A percentile compares a stretch with the other conserved stretches of the same genome.
Evolutionary conservation across 2,113 vertebrate genomes (phyloP).

Genomic region (Brienomyrus brachyistius): DNA sequence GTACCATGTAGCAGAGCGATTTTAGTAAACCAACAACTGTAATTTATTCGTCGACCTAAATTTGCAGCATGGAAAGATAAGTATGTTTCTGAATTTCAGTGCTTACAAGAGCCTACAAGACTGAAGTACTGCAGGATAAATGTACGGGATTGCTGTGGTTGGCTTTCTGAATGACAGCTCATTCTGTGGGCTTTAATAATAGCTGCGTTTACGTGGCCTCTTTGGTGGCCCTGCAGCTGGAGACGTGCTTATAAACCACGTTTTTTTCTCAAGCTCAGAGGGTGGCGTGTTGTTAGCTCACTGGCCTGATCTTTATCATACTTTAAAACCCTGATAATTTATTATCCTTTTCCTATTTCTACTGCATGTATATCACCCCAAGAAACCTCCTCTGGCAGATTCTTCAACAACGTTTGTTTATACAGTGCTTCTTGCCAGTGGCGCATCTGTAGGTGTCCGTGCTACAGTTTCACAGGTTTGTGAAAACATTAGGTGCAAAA

Average conservation of each 20-base stretch:
- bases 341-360: background rate
- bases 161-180: conserved; percentile 15
- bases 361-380: background rate
- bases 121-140: conserved; percentile 22
- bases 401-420: conserved; percentile 9
- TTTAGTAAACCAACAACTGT: background rate
- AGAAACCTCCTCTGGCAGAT: background rate
- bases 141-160: background rate
- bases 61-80: background rate
- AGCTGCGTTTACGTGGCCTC: conserved; percentile 20
- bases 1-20: background rate
- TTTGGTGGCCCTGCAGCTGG: conserved; percentile 3
- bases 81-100: background rate
- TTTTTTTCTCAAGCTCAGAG: conserved; percentile 8
- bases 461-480: background rate
- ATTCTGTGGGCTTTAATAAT: conserved; percentile 10
- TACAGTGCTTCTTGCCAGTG: background rate
- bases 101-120: background rate
- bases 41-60: background rate
- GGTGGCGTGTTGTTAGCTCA: background rate
- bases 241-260: conserved; percentile 16
- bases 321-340: background rate
- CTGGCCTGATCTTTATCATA: background rate
- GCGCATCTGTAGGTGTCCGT: conserved; percentile 3
- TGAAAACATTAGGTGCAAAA: background rate